A percentile compares a stretch with the other conserved stretches of the same genome.
phyloP scores from a whole-genome alignment of 2,888 invertebrate genomes.

The Calliphora vomitoria region DNA sequence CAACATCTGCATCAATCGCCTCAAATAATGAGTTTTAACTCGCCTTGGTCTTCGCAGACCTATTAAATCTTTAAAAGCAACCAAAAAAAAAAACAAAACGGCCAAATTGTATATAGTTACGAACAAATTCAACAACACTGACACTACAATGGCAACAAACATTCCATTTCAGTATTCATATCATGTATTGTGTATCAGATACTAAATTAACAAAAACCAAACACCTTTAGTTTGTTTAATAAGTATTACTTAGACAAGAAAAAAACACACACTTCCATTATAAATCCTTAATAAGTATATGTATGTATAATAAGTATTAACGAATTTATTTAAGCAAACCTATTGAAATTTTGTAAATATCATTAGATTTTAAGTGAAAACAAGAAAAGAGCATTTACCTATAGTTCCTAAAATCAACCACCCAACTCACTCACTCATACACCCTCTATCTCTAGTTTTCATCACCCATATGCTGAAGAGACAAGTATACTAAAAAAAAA shows the following conservation, averaged over 20 bases:
- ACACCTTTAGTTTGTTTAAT: slow-evolving; percentile 19
- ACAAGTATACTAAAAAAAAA: slow-evolving; percentile 43
- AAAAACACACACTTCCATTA: slow-evolving; percentile 61
- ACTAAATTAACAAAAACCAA: slow-evolving; percentile 6
- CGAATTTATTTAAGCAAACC: slow-evolving; percentile 64
- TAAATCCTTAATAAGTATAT: slow-evolving; percentile 27
- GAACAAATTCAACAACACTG: slow-evolving; percentile 2
- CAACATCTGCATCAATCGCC: slow-evolving; percentile 42
- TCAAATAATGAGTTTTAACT: slow-evolving; percentile 30
- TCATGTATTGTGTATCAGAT: slow-evolving; percentile 69
- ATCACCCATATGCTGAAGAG: background rate
- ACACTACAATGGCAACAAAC: slow-evolving; percentile 76
- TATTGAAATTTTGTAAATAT: slow-evolving; percentile 63
- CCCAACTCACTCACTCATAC: background rate
- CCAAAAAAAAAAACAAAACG: background rate
- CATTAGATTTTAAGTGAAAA: slow-evolving; percentile 53
- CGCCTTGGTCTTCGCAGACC: slow-evolving; percentile 53
- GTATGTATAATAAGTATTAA: slow-evolving; percentile 25
- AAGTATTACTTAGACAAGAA: slow-evolving; percentile 35
- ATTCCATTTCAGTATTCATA: slow-evolving; percentile 77
- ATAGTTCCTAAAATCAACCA: slow-evolving; percentile 64
- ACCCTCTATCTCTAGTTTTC: background rate
- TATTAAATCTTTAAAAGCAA: slow-evolving; percentile 22
- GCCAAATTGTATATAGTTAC: slow-evolving; percentile 27
- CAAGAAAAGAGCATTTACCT: slow-evolving; percentile 59